phyloP scores from a whole-genome alignment of 2,888 invertebrate genomes.

The Pachliopta kotzebuea region DNA sequence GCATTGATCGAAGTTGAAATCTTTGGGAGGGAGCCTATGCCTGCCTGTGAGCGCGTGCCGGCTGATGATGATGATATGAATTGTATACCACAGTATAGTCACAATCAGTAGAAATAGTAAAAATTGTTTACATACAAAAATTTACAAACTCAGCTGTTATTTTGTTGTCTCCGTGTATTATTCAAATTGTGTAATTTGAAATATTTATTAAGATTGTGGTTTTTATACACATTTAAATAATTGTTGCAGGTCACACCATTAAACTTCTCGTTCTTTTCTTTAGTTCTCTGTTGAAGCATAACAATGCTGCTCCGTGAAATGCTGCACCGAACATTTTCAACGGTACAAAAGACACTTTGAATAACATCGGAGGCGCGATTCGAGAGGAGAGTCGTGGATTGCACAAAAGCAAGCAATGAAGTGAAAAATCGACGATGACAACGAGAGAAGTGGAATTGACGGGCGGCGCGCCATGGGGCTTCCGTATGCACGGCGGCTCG shows the following conservation, averaged over 20 bases:
- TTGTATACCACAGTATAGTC: too few species aligned
- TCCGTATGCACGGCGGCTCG: constrained; percentile 92
- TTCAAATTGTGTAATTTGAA: too few species aligned
- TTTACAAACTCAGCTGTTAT: too few species aligned
- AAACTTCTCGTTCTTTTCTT: background rate
- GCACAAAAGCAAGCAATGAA: constrained; percentile 46
- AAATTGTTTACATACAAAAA: too few species aligned
- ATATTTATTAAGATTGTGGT: background rate
- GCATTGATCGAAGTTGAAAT: too few species aligned
- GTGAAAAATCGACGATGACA: constrained; percentile 79
- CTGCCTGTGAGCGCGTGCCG: too few species aligned
- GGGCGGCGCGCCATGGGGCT: constrained; percentile 94
- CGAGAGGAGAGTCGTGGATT: constrained; percentile 9
- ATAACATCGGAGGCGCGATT: constrained; percentile 10
- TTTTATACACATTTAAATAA: background rate
- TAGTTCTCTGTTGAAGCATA: background rate
- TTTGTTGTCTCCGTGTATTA: too few species aligned
- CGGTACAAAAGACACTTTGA: constrained; percentile 8
- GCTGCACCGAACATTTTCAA: constrained; percentile 13
- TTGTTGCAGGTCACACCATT: constrained; percentile 21
- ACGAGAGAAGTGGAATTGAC: constrained; percentile 86
- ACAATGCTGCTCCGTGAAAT: constrained; percentile 11
- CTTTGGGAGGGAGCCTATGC: too few species aligned
- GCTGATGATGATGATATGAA: too few species aligned
- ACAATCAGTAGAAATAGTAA: too few species aligned